Evolutionary conservation across 2,888 invertebrate genomes (phyloP).

Genomic region (Sericinus montela): DNA sequence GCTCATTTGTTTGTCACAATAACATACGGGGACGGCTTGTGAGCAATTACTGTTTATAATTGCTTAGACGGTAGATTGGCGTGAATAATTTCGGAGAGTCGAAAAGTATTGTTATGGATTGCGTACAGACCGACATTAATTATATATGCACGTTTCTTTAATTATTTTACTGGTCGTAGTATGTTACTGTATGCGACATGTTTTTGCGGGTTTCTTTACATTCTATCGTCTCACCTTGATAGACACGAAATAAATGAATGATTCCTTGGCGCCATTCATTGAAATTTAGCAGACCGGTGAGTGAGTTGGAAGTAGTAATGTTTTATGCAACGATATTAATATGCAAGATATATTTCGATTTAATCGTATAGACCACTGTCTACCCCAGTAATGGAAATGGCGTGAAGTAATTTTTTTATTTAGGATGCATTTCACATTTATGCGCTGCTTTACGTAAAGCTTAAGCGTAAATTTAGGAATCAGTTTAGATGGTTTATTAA

Average conservation of each 20-base stretch:
- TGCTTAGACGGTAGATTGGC: conserved; percentile 73
- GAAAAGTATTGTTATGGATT: conserved; percentile 82
- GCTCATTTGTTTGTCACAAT: conserved; percentile 10
- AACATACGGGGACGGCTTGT: conserved; percentile 9
- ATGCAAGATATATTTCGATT: too few relatives aligned
- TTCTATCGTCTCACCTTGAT: background rate
- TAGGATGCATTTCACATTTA: too few relatives aligned
- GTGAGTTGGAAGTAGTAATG: too few relatives aligned
- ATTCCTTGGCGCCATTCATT: too few relatives aligned
- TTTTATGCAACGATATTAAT: too few relatives aligned
- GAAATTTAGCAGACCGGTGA: too few relatives aligned
- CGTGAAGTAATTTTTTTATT: too few relatives aligned
- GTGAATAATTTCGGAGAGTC: conserved; percentile 68
- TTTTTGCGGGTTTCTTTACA: background rate
- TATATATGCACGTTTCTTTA: conserved; percentile 69
- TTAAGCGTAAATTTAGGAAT: too few relatives aligned
- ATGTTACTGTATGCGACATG: background rate
- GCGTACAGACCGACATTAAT: conserved; percentile 83
- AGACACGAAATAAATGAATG: background rate
- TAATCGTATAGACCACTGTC: too few relatives aligned
- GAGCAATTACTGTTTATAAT: conserved; percentile 34
- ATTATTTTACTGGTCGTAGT: background rate
- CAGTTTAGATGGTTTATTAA: too few relatives aligned
- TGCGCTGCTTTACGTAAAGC: too few relatives aligned
- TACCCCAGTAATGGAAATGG: too few relatives aligned